phyloP scores from a whole-genome alignment of 2,888 invertebrate species.

The Rhingia rostrata region DNA sequence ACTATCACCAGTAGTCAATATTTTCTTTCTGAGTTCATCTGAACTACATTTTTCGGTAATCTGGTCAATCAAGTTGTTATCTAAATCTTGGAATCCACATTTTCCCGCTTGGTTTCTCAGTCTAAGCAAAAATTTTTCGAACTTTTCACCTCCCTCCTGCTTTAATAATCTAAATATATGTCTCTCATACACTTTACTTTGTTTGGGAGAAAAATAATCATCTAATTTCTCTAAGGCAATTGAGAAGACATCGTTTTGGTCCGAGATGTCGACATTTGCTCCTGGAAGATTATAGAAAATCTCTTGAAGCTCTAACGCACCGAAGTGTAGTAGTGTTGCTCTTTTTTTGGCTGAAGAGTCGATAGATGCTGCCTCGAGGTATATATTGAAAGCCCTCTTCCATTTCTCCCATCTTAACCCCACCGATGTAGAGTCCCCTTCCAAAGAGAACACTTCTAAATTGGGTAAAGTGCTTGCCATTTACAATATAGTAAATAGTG shows the following conservation, averaged over 20 bases:
- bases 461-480: slow-evolving; percentile 18
- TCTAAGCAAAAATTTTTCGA: slow-evolving; percentile 77
- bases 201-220: slow-evolving; percentile 75
- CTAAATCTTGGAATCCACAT: slow-evolving; percentile 22
- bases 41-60: slow-evolving; percentile 29
- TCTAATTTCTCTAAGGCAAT: slow-evolving; percentile 73
- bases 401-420: slow-evolving; percentile 41
- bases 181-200: slow-evolving; percentile 72
- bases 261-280: not conserved
- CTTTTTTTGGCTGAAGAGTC: slow-evolving; percentile 38
- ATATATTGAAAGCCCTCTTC: slow-evolving; percentile 25
- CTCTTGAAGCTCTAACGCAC: slow-evolving; percentile 13
- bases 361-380: slow-evolving; percentile 30
- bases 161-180: slow-evolving; percentile 75
- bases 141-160: slow-evolving; percentile 76
- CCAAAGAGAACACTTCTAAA: slow-evolving; percentile 21
- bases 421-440: slow-evolving; percentile 11
- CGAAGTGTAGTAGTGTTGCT: slow-evolving; percentile 29
- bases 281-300: slow-evolving; percentile 18
- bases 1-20: slow-evolving; percentile 10
- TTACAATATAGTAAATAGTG: not conserved
- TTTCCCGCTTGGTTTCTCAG: slow-evolving; percentile 63
- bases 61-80: slow-evolving; percentile 67
- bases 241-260: slow-evolving; percentile 49
- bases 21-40: slow-evolving; percentile 25